These are phyloP conservation scores for Zosterops borbonicus DNA, from an alignment of 2,113 vertebrate species.

Conservation along the genomic window DNA sequence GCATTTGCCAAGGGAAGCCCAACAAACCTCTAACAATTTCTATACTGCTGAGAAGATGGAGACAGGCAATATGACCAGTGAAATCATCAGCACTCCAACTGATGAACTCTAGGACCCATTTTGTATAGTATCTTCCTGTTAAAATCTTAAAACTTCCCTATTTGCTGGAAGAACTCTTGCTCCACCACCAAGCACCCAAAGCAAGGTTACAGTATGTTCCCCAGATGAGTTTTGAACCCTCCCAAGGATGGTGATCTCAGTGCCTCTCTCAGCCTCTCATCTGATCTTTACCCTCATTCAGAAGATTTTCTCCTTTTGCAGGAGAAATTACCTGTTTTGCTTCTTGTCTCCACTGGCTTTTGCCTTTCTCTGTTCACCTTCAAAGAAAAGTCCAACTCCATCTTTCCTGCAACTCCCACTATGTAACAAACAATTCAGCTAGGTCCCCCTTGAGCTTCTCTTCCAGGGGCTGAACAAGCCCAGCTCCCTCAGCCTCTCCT, in stretches of 20 bases:
- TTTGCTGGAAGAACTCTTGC: not conserved
- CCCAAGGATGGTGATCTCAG: not conserved
- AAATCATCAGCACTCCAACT: not conserved
- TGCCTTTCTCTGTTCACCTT: not conserved
- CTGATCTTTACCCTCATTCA: not conserved
- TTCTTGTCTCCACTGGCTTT: not conserved
- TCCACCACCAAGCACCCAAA: not conserved
- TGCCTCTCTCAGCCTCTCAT: not conserved
- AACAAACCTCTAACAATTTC: constrained; percentile 9
- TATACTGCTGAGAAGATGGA: not conserved
- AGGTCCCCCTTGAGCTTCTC: not conserved
- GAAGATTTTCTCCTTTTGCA: not conserved
- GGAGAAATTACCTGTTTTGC: not conserved
- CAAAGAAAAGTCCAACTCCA: not conserved
- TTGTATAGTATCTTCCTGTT: not conserved
- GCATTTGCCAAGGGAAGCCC: constrained; percentile 9
- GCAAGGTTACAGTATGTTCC: not conserved
- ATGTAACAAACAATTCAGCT: not conserved
- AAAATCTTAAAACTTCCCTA: not conserved
- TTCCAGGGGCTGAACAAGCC: not conserved
- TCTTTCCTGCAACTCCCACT: not conserved
- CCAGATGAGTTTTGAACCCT: not conserved
- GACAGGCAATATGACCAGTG: not conserved
- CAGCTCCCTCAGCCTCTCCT: not conserved
- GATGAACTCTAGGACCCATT: not conserved